Base-by-base conservation (phyloP, 2,797 vertebrate species). In the Sebastes ruberrimus region DNA sequence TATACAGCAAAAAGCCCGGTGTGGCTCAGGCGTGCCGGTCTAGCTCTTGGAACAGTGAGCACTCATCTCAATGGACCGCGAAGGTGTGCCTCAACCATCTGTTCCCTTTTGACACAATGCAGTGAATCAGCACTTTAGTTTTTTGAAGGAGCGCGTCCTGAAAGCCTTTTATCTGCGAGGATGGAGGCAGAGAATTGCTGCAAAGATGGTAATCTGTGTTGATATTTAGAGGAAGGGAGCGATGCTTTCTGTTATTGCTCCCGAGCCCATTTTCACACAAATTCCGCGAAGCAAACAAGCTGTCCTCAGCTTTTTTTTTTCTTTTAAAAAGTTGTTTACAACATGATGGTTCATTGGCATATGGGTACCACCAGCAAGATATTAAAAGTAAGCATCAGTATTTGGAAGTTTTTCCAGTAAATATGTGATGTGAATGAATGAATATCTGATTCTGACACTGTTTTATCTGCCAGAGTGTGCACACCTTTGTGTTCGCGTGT, bases 71-170 rank as follows among this genome's bases (percentile, higher is more conserved):
- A 14, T 60, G 82, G 85, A 82, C 76, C 32, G 66, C 23, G 2
- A 49, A 80, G 78, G 69, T 71, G 71, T 38, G 68, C 57, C 69
- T 83, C 61, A 30, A 66, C 82, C 86, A 88, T 86, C 86, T 89
- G 80, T 79, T 86, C 65, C 28, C 33, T 69, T 74, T 71, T 87
- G 81, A 91, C 78, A 78, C 79, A 77, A 77, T 28, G 70, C 78
- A 55, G 75, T 74, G 72, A 89, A 84, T 91, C 84, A 86, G 85
- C 81, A 71, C 55, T 81, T 87, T 69, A 18, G 10, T 71, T 72
- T 23, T 81, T 66, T 73, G 46, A 82, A 86, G 59, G 62, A 64
- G 33, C 25, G 38, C 30, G 56, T 71, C 70, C 66, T 64, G 23
- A 88, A 84, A 78, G 67, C 71, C 70, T 85, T 84, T 86, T 69